These are phyloP conservation scores for Datnioides undecimradiatus DNA, from an alignment of 2,113 vertebrate species.

Conservation along the genomic window DNA sequence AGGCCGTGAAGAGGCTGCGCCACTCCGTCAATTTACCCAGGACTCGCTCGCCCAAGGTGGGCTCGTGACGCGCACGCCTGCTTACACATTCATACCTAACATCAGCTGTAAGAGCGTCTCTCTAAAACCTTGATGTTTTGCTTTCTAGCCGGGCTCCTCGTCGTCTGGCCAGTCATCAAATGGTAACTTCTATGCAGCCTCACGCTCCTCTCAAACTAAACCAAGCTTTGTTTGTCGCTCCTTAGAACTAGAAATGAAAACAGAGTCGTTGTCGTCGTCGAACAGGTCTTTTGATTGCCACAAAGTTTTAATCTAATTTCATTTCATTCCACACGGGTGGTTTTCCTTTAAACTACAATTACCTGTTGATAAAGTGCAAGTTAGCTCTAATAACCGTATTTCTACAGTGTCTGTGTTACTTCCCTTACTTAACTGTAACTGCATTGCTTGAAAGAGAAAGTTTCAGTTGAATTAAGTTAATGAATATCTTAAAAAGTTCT, in stretches of 20 bases:
- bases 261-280: too few relatives aligned
- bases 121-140: constrained; percentile 23
- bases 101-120: background rate
- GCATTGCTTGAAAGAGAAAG: too few relatives aligned
- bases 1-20: constrained; percentile 90
- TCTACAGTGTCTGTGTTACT: too few relatives aligned
- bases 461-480: too few relatives aligned
- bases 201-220: background rate
- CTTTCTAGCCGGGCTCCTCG: constrained; percentile 83
- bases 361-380: too few relatives aligned
- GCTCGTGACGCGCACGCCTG: background rate
- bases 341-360: too few relatives aligned
- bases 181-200: constrained; percentile 64
- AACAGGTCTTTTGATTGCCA: too few relatives aligned
- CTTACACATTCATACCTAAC: background rate
- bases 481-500: too few relatives aligned
- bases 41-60: constrained; percentile 89
- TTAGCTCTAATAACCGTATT: too few relatives aligned
- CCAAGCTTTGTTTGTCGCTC: background rate
- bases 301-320: too few relatives aligned
- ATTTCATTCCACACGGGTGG: too few relatives aligned
- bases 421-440: too few relatives aligned
- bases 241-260: background rate
- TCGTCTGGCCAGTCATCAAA: constrained; percentile 76
- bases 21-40: constrained; percentile 91